A percentile compares a stretch with the other conserved stretches of the same genome.
Conservation (phyloP, 1,140 invertebrate species). For the Contarinia nasturtii region DNA sequence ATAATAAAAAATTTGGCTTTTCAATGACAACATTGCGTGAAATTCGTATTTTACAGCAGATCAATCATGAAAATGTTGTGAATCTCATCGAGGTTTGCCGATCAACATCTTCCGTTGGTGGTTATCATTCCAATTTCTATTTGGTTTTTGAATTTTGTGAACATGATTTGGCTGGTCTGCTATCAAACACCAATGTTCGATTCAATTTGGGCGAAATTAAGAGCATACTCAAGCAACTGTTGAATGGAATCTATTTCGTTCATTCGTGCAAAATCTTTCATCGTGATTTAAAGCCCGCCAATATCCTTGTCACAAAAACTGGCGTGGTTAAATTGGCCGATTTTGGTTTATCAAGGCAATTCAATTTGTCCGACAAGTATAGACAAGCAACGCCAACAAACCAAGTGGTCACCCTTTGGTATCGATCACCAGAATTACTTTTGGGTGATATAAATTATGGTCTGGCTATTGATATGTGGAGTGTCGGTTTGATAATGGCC, state of each 20-base stretch:
- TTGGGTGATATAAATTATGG: constrained; percentile 87
- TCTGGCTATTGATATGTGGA: constrained; percentile 94
- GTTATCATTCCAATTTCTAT: constrained; percentile 86
- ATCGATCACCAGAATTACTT: constrained; percentile 25
- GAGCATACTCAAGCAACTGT: constrained; percentile 91
- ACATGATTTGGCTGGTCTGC: constrained; percentile 90
- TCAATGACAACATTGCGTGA: constrained; percentile 58
- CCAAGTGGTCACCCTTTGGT: constrained; percentile 95
- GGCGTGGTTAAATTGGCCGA: constrained; percentile 88
- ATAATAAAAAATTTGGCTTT: constrained; percentile 18
- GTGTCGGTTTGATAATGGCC: constrained; percentile 96
- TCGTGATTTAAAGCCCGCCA: constrained; percentile 97
- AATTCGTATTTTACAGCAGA: constrained; percentile 87
- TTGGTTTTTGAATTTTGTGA: constrained; percentile 98
- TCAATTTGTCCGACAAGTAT: constrained; percentile 73
- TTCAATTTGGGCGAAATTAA: constrained; percentile 95
- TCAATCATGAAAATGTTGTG: constrained; percentile 96
- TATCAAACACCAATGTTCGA: constrained; percentile 92
- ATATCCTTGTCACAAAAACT: constrained; percentile 93
- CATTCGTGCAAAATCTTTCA: too few relatives aligned
- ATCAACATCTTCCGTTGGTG: constrained; percentile 74
- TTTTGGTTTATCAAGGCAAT: constrained; percentile 80
- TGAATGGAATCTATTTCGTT: constrained; percentile 94
- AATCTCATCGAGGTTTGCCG: constrained; percentile 93
- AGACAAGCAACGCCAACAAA: constrained; percentile 87